Evolutionary conservation across 2,888 invertebrate genomes (phyloP).

Genomic region (Oscheius sp.): DNA sequence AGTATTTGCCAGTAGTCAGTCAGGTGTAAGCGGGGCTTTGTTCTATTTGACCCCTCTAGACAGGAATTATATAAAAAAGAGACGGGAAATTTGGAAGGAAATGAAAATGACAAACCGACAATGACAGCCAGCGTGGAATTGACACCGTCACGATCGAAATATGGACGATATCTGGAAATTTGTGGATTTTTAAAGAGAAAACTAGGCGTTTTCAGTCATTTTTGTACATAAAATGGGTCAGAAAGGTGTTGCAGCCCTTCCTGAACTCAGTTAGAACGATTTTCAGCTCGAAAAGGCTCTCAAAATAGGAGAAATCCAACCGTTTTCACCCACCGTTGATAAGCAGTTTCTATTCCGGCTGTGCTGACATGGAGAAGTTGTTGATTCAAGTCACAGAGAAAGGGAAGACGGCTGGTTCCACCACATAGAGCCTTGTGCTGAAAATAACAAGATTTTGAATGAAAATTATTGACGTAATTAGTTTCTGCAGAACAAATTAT

Average conservation of each 20-base stretch:
- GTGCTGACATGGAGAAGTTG: conserved; percentile 59
- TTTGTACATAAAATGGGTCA: too few species aligned
- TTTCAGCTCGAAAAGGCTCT: background rate
- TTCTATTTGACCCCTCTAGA: background rate
- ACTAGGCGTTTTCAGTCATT: background rate
- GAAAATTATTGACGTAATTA: too few species aligned
- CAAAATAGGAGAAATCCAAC: background rate
- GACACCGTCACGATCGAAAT: conserved; percentile 43
- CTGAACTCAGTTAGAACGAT: too few species aligned
- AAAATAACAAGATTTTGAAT: too few species aligned
- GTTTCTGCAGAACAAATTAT: too few species aligned
- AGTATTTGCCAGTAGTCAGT: conserved; percentile 1
- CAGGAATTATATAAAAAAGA: background rate
- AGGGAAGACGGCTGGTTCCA: conserved; percentile 49
- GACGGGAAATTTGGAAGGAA: background rate
- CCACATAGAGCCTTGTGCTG: conserved; percentile 22
- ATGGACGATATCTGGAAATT: conserved; percentile 44
- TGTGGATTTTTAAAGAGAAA: background rate
- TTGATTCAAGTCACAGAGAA: conserved; percentile 66
- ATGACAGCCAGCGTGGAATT: conserved; percentile 53
- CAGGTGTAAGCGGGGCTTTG: background rate
- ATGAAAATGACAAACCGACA: conserved; percentile 42
- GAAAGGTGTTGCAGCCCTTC: too few species aligned
- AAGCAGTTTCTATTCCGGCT: conserved; percentile 53
- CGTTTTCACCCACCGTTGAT: conserved; percentile 47